Base-by-base conservation (phyloP, 2,888 invertebrate genomes). In the Tiliacea aurago region DNA sequence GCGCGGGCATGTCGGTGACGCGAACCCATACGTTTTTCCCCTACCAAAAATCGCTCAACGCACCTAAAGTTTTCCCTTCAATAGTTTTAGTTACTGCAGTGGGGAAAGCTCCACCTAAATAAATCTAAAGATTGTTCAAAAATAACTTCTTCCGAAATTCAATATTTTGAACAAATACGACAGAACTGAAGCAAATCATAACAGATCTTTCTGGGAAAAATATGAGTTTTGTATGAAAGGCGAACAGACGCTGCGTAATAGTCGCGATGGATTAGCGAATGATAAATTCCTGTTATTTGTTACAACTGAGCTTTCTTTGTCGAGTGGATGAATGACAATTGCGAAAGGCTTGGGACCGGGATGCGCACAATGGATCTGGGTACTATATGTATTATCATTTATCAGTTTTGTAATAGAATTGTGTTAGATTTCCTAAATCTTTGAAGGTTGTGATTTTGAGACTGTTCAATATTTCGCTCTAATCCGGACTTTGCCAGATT, bases 211-310 rank as follows among this genome's bases (percentile, higher is more conserved):
- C 91, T 77, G 10, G 78, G 90, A 92, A 92, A 88, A 82, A 84
- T 84, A 86, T 87, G 73, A 80, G 81, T 84, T 84, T 79, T 63
- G 78, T 87, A 84, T 84, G 84, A 84, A 86, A 87, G 78, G 74
- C 81, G 77, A 78, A 84, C 84, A 80, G 85, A 83, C 81, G 84
- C 85, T 86, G 84, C 86, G 87, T 87, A 85, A 87, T 83, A 88
- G 87, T 87, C 85, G 80, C 84, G 78, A 63, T 81, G 89, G 90
- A 91, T 92, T 91, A 90, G 72, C 81, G 80, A 84, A 88, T 90
- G 87, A 90, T 89, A 90, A 89, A 87, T 89, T 89, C 86, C 87
- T 87, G 88, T 91, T 93, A 91, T 90, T 91, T 90, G 88, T 86
- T 83, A 87, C 83, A 87, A 88, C 89, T 80, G 84, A 81, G 84